Conservation (phyloP, 2,797 vertebrate genomes). For the Danio choprae region DNA sequence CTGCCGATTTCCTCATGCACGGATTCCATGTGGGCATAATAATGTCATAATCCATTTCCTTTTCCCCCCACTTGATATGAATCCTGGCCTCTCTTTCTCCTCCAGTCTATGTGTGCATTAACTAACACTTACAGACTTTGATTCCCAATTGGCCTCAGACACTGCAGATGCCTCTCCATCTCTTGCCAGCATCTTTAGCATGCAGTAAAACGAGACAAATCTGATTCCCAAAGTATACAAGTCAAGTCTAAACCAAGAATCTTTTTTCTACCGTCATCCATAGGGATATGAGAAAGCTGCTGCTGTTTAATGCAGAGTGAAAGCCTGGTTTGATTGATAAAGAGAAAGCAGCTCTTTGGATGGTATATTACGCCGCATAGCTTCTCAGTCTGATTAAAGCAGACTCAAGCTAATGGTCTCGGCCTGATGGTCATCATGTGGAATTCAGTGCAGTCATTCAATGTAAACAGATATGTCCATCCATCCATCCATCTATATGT, state of each 20-base stretch:
- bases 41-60: slow-evolving; percentile 32
- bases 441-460: slow-evolving; percentile 17
- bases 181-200: background rate
- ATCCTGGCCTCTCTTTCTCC: slow-evolving; percentile 9
- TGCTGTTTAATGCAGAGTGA: slow-evolving; percentile 14
- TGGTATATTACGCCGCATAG: slow-evolving; percentile 38
- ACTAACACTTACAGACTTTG: slow-evolving; percentile 19
- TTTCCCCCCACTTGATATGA: background rate
- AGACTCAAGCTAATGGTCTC: slow-evolving; percentile 28
- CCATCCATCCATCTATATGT: background rate
- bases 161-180: slow-evolving; percentile 41
- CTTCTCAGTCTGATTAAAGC: slow-evolving; percentile 44
- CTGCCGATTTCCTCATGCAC: too few relatives aligned
- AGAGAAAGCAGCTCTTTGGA: slow-evolving; percentile 46
- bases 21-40: background rate
- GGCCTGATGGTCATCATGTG: slow-evolving; percentile 14
- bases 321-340: slow-evolving; percentile 41
- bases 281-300: slow-evolving; percentile 1
- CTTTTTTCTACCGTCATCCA: slow-evolving; percentile 6
- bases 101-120: slow-evolving; percentile 21
- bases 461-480: background rate
- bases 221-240: slow-evolving; percentile 15
- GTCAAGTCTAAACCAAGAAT: background rate
- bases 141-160: slow-evolving; percentile 38
- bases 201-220: background rate